Percentiles rank a stretch among this genome's conserved stretches.
Conservation (phyloP, 2,797 vertebrate genomes). For the Chromis chromis region DNA sequence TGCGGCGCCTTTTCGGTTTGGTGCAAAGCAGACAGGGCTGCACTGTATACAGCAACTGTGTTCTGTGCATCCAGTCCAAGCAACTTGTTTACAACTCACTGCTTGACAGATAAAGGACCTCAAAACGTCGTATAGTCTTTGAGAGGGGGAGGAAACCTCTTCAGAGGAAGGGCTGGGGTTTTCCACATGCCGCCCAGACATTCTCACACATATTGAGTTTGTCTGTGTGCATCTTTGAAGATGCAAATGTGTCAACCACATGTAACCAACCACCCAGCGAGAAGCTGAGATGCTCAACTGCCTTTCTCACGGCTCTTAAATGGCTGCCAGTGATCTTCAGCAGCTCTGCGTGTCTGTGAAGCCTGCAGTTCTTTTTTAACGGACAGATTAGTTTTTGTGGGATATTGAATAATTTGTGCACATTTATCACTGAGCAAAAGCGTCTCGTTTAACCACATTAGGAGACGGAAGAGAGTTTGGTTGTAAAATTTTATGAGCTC, state of each 20-base stretch:
- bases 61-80: slow-evolving; percentile 71
- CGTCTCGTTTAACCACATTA: slow-evolving; percentile 58
- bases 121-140: slow-evolving; percentile 47
- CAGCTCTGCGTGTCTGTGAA: slow-evolving; percentile 55
- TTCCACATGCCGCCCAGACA: slow-evolving; percentile 80
- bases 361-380: slow-evolving; percentile 52
- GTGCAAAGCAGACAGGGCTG: slow-evolving; percentile 55
- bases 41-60: slow-evolving; percentile 31
- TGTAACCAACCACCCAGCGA: slow-evolving; percentile 80
- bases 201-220: slow-evolving; percentile 81
- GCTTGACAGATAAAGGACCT: slow-evolving; percentile 75
- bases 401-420: slow-evolving; percentile 68
- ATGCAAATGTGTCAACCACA: slow-evolving; percentile 84
- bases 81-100: slow-evolving; percentile 71
- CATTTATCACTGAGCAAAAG: slow-evolving; percentile 62
- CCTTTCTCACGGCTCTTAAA: slow-evolving; percentile 82
- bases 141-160: slow-evolving; percentile 61
- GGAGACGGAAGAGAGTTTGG: slow-evolving; percentile 43
- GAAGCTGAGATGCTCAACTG: slow-evolving; percentile 72
- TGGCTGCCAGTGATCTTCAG: slow-evolving; percentile 78
- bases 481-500: slow-evolving; percentile 52
- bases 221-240: slow-evolving; percentile 82
- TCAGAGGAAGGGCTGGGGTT: slow-evolving; percentile 71
- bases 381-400: slow-evolving; percentile 66
- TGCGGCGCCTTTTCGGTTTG: slow-evolving; percentile 52